A percentile compares a stretch with the other conserved stretches of the same genome.
phyloP scores from a whole-genome alignment of 1,140 invertebrate genomes.

The Drosophila pruinosa region DNA sequence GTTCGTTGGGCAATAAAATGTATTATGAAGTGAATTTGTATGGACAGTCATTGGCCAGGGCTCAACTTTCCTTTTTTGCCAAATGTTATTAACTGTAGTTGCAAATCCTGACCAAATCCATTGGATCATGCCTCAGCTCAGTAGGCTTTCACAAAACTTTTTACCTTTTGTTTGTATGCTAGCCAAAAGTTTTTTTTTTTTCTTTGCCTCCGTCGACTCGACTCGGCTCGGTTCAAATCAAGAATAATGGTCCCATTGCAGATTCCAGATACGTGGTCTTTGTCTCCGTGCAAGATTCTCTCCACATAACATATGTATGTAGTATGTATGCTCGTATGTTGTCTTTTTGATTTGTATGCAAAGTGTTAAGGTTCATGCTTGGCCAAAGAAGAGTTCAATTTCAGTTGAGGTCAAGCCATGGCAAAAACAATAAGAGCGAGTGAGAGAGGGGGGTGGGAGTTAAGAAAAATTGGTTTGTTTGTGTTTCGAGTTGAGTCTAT shows the following conservation, averaged over 20 bases:
- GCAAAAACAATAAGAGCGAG: not conserved
- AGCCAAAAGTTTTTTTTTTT: slow-evolving; percentile 51
- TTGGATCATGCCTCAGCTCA: slow-evolving; percentile 28
- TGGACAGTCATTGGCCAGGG: slow-evolving; percentile 8
- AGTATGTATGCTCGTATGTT: not conserved
- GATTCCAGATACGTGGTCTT: slow-evolving; percentile 51
- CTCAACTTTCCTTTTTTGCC: slow-evolving; percentile 33
- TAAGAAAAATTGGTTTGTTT: slow-evolving; percentile 51
- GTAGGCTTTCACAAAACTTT: slow-evolving; percentile 51
- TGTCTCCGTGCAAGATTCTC: slow-evolving; percentile 28
- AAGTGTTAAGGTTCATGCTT: slow-evolving; percentile 63
- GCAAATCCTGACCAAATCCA: slow-evolving; percentile 60
- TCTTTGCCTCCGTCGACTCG: slow-evolving; percentile 4
- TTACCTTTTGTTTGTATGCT: slow-evolving; percentile 56
- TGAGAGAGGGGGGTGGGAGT: not conserved
- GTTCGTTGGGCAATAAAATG: slow-evolving; percentile 51
- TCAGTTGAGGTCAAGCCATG: slow-evolving; percentile 43
- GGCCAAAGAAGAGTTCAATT: slow-evolving; percentile 59
- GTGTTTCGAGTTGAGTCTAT: slow-evolving; percentile 46
- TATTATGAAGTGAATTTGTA: slow-evolving; percentile 47
- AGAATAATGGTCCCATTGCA: slow-evolving; percentile 75
- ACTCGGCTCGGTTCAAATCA: slow-evolving; percentile 59
- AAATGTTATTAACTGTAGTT: slow-evolving; percentile 72
- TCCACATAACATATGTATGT: slow-evolving; percentile 24
- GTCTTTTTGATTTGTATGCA: slow-evolving; percentile 75